phyloP scores from a whole-genome alignment of 2,113 vertebrate genomes.

The Leptobrachium ailaonicum region DNA sequence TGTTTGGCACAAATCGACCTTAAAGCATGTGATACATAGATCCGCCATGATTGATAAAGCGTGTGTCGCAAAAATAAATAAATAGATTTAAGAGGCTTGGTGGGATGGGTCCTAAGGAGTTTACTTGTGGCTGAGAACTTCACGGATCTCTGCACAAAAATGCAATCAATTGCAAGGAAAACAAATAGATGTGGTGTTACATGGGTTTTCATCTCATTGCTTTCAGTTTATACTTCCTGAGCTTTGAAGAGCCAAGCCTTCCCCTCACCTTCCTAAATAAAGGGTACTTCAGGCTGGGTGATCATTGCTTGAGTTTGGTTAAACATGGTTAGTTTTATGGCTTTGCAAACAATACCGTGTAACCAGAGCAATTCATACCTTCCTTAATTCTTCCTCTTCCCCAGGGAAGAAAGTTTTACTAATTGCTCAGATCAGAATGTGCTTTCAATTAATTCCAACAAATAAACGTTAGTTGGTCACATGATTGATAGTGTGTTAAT shows the following conservation, averaged over 20 bases:
- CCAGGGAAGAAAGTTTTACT: no score
- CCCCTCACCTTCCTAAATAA: constrained; percentile 15
- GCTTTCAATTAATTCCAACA: no score
- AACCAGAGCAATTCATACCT: not conserved
- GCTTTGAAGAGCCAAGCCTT: constrained; percentile 9
- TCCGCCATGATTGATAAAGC: not conserved
- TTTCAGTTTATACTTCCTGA: constrained; percentile 20
- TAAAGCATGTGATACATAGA: not conserved
- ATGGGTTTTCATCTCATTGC: not conserved
- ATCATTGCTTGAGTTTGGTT: not conserved
- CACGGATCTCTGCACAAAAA: constrained; percentile 25
- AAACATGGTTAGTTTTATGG: constrained; percentile 8
- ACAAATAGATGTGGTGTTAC: constrained; percentile 14
- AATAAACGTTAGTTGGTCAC: no score
- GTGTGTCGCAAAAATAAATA: not conserved
- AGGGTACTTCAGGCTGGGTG: constrained; percentile 43
- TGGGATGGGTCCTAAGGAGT: not conserved
- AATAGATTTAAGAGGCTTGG: not conserved
- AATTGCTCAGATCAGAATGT: not conserved
- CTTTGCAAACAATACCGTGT: constrained; percentile 16
- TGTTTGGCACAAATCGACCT: no score
- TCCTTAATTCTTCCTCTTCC: not conserved
- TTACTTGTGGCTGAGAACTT: constrained; percentile 3
- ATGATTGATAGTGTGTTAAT: no score
- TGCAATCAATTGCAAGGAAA: constrained; percentile 17